Evolutionary conservation across 1,140 invertebrate genomes (phyloP), one percentile per base, ranked within the genome.

Genomic region (Dreissena rostriformis): DNA sequence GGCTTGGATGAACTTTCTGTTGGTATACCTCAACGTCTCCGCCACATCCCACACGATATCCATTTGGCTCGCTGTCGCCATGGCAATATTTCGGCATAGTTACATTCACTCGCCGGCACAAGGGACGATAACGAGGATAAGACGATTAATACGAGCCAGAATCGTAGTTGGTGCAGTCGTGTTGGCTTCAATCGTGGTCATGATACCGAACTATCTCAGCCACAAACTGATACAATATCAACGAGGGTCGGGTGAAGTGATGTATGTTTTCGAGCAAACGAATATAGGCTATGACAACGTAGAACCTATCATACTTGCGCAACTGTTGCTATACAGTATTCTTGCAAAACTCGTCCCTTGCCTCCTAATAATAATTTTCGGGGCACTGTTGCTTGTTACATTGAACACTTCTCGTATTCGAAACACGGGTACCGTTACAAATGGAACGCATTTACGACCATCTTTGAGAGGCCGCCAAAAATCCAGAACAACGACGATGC

Each of bases 21-120:
- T 92, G 8, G 91, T 93, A 76, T 89, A 92, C 68, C 79, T 91
- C 19, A 91, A 98, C 86, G 98, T 98, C 91, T 94, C 95, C 0
- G 91, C 94, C 95, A 97, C 97, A 0, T 95, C 97, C 90, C 98
- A 99, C 92, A 98, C 98, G 0, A 97, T 98, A 66, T 97, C 97
- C 0, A 98, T 98, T 75, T 98, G 97, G 95, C 92, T 99, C 77
- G 98, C 98, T 0, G 96, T 99, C 0, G 97, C 97, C 1, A 92
- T 99, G 57, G 98, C 98, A 0, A 96, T 98, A 0, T 99, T 98
- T 97, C 94, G 98, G 7, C 99, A 97, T 91, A 96, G 98, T 19
- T 97, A 97, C 0, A 96, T 98, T 0, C 95, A 89, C 94, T 90
- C 92, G 94, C 91, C 96, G 96, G 6, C 96, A 0, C 88, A 91